Evolutionary conservation across 2,888 invertebrate species (phyloP), one percentile per base, ranked within the genome.

Genomic region (Melangyna quadrimaculata): DNA sequence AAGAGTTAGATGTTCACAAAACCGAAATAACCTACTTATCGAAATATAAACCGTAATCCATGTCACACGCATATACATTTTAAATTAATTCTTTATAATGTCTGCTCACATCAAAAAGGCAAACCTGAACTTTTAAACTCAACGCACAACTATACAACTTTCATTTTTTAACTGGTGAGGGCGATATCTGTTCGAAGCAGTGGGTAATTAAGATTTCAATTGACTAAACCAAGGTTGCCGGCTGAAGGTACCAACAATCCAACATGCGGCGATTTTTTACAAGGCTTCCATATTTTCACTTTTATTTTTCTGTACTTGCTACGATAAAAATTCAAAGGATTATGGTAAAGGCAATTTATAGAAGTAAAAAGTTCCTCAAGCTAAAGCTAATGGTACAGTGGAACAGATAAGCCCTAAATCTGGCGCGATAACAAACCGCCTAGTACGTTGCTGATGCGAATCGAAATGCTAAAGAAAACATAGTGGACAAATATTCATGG

Each of bases 171-270:
- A 6, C 19, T n/a, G 29, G 1, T n/a, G 29, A 0, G 22, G 9
- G 17, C 57, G 14, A 37, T n/a, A 19, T 19, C 0, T 37, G 43
- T 22, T 61, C n/a, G 40, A 24, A n/a, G n/a, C 17, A 3, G 9
- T n/a, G n/a, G n/a, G n/a, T 37, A 59, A 59, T 22, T 22, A 40
- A 59, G 19, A 22, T 59, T 55, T 59, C 32, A 22, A 59, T 63
- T 63, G n/a, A 17, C 8, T n/a, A 40, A 19, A 19, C 3, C 43
- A 1, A 19, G 19, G n/a, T 43, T 17, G 43, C 4, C 17, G 17
- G n/a, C 17, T 8, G 9, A 0, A 43, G 2, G 17, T 10, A 43
- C 17, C 43, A 17, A 2, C 3, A 43, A 17, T 17, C n/a, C n/a
- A n/a, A n/a, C n/a, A n/a, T n/a, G 1, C 3, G 1, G 9, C 17